A percentile compares a stretch with the other conserved stretches of the same genome.
Evolutionary conservation across 1,140 invertebrate genomes (phyloP).

Genomic region (Euwallacea similis): DNA sequence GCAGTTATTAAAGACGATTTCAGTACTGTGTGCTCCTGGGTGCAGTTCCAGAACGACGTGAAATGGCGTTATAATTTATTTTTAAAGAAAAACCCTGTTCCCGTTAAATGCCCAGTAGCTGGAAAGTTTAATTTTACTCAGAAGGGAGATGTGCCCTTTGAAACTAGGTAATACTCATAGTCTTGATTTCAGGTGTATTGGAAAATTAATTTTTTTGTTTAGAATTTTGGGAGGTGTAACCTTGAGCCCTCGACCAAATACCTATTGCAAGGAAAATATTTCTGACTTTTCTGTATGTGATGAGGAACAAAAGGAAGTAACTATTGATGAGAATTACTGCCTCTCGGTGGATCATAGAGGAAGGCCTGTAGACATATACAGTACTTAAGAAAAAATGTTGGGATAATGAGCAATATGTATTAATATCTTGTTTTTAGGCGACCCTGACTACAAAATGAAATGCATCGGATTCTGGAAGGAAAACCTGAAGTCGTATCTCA

Average conservation of each 20-base stretch:
- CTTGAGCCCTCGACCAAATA: conserved; percentile 85
- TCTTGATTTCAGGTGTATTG: not conserved
- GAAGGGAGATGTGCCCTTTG: conserved; percentile 82
- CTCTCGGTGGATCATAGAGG: conserved; percentile 94
- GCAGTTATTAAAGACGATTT: conserved; percentile 89
- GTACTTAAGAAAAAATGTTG: conserved; percentile 53
- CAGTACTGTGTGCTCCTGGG: conserved; percentile 91
- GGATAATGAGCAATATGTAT: conserved; percentile 31
- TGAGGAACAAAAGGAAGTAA: conserved; percentile 89
- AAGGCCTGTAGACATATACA: conserved; percentile 91
- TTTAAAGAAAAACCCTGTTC: conserved; percentile 86
- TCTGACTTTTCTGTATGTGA: conserved; percentile 94
- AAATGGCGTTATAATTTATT: conserved; percentile 89
- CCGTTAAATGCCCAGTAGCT: conserved; percentile 91
- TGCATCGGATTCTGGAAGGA: conserved; percentile 99
- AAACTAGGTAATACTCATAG: conserved; percentile 63
- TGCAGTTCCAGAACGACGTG: conserved; percentile 82
- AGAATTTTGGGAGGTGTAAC: conserved; percentile 93
- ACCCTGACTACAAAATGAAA: conserved; percentile 95
- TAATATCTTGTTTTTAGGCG: conserved; percentile 60
- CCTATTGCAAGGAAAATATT: conserved; percentile 91
- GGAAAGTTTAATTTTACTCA: conserved; percentile 95
- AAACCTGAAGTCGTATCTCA: conserved; percentile 94
- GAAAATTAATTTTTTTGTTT: not conserved
- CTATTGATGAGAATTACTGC: conserved; percentile 94